Percentiles rank a stretch among this genome's conserved stretches.
Conservation (phyloP, 2,797 vertebrate genomes). For the Pitangus sulphuratus region DNA sequence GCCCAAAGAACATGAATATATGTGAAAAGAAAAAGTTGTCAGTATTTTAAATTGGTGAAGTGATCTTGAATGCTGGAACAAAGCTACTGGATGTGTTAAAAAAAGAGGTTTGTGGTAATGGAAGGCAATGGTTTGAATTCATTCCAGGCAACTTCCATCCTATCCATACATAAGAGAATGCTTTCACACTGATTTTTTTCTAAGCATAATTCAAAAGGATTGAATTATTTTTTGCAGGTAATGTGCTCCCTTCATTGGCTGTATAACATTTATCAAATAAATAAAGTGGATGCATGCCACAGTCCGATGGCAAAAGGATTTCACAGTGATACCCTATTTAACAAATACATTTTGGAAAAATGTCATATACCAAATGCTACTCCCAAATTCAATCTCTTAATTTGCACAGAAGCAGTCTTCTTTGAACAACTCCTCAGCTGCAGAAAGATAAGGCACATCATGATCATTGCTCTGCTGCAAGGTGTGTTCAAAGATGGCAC, state of each 20-base stretch:
- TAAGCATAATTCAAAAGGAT: background rate
- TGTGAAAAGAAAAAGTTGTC: background rate
- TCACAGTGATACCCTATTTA: background rate
- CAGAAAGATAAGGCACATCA: background rate
- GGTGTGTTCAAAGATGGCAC: background rate
- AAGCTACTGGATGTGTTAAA: background rate
- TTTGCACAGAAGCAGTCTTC: background rate
- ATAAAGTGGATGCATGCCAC: background rate
- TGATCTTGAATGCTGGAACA: background rate
- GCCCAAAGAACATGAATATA: background rate
- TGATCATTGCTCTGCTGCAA: background rate
- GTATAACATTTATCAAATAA: background rate
- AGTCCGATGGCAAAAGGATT: background rate
- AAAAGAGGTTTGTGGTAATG: background rate
- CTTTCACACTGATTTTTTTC: background rate
- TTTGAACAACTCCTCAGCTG: background rate
- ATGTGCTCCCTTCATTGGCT: background rate
- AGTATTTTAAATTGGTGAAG: background rate
- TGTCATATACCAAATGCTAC: conserved; percentile 79
- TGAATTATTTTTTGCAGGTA: background rate
- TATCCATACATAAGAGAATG: background rate
- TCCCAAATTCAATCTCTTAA: background rate
- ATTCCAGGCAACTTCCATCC: background rate
- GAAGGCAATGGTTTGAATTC: background rate
- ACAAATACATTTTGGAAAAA: conserved; percentile 81